Percentiles rank a stretch among this genome's conserved stretches.
phyloP scores from a whole-genome alignment of 2,113 vertebrate genomes.

The Alaudala cheleensis region DNA sequence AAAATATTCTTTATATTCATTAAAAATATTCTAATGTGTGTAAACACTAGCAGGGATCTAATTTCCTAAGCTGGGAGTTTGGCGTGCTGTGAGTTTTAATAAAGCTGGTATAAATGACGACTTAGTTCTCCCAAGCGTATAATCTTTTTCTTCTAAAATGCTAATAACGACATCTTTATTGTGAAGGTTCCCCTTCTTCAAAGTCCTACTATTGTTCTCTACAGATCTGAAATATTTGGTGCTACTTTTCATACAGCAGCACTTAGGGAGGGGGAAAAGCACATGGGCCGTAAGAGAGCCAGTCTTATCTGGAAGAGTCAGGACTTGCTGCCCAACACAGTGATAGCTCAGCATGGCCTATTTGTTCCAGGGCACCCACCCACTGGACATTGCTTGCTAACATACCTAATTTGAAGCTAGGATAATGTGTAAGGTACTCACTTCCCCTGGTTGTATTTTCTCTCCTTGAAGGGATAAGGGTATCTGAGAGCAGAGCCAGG shows the following conservation, averaged over 20 bases:
- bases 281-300: accelerated
- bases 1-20: neutral
- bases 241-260: neutral
- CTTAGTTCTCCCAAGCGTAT: neutral
- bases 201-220: neutral
- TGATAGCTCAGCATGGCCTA: neutral
- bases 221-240: neutral
- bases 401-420: neutral
- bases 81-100: slow-evolving; percentile 39
- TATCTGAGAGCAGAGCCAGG: neutral
- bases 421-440: neutral
- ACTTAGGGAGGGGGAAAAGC: neutral
- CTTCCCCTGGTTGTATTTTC: neutral
- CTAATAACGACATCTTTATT: neutral
- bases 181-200: neutral
- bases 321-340: neutral
- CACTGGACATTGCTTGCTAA: neutral
- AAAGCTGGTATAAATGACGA: neutral
- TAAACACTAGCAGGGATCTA: neutral
- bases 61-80: slow-evolving; percentile 3
- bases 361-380: neutral
- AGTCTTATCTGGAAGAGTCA: neutral
- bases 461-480: neutral
- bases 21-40: neutral
- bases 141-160: neutral